Evolutionary conservation across 2,797 vertebrate genomes (phyloP).

Genomic region (Luscinia luscinia): DNA sequence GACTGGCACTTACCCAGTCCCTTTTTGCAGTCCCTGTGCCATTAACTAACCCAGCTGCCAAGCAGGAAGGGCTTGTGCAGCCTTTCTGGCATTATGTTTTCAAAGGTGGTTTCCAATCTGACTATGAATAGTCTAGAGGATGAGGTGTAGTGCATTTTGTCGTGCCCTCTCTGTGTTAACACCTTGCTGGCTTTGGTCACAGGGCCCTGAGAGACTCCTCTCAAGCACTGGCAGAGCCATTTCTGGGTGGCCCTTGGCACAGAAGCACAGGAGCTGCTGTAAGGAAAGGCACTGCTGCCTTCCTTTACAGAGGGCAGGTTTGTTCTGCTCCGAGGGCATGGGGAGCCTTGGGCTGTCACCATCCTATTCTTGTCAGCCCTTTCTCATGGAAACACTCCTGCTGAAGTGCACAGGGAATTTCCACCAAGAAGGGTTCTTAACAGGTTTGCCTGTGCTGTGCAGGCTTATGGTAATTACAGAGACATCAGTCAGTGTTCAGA

Average conservation of each 20-base stretch:
- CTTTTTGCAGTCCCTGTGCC: background rate
- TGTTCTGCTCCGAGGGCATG: background rate
- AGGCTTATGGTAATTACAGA: background rate
- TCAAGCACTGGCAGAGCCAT: background rate
- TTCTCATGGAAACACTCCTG: background rate
- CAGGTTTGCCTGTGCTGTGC: background rate
- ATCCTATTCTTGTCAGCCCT: background rate
- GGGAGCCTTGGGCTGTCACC: background rate
- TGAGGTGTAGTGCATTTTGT: background rate
- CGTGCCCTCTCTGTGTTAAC: background rate
- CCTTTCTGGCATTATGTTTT: background rate
- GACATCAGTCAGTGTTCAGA: background rate
- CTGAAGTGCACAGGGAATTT: background rate
- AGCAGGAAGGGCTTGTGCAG: background rate
- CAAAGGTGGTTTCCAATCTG: background rate
- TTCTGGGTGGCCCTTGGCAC: background rate
- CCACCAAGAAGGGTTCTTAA: background rate
- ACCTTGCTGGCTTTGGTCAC: background rate
- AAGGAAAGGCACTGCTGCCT: background rate
- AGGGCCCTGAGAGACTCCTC: background rate
- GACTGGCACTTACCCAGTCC: background rate
- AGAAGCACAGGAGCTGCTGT: background rate
- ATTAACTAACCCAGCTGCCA: background rate
- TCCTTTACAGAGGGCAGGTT: background rate
- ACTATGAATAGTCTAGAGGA: background rate